Conservation (phyloP, 2,888 invertebrate species). For the Drosophila stalkeri region DNA sequence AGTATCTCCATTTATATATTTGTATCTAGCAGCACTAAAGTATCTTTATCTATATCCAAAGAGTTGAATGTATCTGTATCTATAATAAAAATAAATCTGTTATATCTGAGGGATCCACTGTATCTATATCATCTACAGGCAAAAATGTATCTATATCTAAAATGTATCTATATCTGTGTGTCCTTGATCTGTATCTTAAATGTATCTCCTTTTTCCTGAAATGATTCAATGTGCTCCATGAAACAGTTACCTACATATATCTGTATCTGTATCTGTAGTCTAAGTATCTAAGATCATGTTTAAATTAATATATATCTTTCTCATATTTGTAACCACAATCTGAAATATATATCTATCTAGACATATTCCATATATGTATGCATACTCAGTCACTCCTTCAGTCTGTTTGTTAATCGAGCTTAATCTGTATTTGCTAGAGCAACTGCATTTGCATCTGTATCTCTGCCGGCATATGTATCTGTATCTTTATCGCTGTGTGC, state of each 20-base stretch:
- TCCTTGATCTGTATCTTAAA: not conserved
- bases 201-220: no score
- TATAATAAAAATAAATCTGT: no score
- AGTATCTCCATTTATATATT: not conserved
- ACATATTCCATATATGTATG: not conserved
- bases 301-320: not conserved
- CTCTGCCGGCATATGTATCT: not conserved
- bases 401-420: not conserved
- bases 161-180: not conserved
- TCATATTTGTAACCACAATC: not conserved
- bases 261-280: not conserved
- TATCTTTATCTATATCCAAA: not conserved
- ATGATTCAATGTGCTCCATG: no score
- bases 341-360: not conserved
- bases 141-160: not conserved
- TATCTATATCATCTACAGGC: not conserved
- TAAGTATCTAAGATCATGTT: not conserved
- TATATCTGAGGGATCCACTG: not conserved
- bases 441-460: not conserved
- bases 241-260: not conserved
- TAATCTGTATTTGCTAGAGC: not conserved
- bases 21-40: no score
- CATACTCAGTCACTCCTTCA: not conserved
- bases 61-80: no score
- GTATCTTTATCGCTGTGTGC: not conserved